Conservation (phyloP, 2,888 invertebrate species). For the Spisula solida region DNA sequence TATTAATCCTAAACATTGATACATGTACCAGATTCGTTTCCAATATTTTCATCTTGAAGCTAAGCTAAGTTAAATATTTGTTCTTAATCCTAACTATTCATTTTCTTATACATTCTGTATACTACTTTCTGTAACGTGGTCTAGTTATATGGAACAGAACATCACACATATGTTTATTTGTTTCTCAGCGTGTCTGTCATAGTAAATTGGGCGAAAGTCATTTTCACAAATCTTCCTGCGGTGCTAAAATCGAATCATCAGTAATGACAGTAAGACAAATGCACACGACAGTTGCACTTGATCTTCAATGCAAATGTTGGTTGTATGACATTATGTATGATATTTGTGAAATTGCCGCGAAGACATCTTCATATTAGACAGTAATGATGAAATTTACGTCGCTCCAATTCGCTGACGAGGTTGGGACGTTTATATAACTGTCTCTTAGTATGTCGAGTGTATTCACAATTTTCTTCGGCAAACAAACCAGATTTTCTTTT, state of each 20-base stretch:
- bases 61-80: no score
- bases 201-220: neutral
- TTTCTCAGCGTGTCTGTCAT: neutral
- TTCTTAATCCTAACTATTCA: no score
- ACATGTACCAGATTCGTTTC: no score
- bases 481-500: neutral
- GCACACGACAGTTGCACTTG: neutral
- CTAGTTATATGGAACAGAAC: neutral
- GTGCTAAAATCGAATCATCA: neutral
- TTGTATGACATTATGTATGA: neutral
- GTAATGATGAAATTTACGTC: neutral
- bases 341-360: neutral
- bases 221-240: neutral
- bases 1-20: no score
- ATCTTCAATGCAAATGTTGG: neutral
- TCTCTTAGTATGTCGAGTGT: neutral
- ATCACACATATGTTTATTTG: neutral
- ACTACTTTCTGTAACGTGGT: neutral
- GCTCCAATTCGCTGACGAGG: neutral
- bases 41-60: no score
- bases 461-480: neutral
- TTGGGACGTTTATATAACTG: neutral
- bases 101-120: no score
- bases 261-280: slow-evolving; percentile 6
- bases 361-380: neutral